A percentile compares a stretch with the other conserved stretches of the same genome.
These are phyloP conservation scores for Andrena dorsata DNA, from an alignment of 2,888 invertebrate genomes.

Conservation along the genomic window DNA sequence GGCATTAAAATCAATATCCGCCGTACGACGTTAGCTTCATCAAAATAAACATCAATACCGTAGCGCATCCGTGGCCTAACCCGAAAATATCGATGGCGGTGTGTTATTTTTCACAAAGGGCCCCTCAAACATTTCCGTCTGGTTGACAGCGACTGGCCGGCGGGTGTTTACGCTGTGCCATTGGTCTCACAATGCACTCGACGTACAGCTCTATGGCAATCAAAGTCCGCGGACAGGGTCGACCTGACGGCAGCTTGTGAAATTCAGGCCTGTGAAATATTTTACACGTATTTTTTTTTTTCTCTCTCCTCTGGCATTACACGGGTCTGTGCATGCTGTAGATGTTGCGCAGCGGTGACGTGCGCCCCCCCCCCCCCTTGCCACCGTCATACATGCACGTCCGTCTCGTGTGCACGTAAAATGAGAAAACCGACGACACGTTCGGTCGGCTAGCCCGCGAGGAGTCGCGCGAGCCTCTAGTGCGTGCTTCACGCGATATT, in stretches of 20 bases:
- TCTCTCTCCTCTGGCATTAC: constrained; percentile 26
- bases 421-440: constrained; percentile 53
- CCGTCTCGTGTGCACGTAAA: constrained; percentile 23
- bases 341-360: constrained; percentile 42
- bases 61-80: constrained; percentile 13
- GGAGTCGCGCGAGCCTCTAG: constrained; percentile 65
- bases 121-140: constrained; percentile 43
- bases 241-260: constrained; percentile 47
- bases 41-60: constrained; percentile 36
- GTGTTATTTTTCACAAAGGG: constrained; percentile 55
- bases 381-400: background rate
- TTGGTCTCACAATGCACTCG: constrained; percentile 51
- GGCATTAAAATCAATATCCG: constrained; percentile 21
- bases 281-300: constrained; percentile 59
- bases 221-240: constrained; percentile 58
- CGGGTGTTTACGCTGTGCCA: constrained; percentile 62
- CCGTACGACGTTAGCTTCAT: background rate
- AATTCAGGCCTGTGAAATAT: constrained; percentile 69
- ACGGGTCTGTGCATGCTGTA: constrained; percentile 36
- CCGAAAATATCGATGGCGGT: constrained; percentile 46
- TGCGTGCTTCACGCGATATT: constrained; percentile 82
- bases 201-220: constrained; percentile 64
- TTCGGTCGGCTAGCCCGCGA: constrained; percentile 39
- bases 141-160: constrained; percentile 50
- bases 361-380: background rate